phyloP scores from a whole-genome alignment of 1,140 invertebrate genomes.

The Ostrea denselamellosa region DNA sequence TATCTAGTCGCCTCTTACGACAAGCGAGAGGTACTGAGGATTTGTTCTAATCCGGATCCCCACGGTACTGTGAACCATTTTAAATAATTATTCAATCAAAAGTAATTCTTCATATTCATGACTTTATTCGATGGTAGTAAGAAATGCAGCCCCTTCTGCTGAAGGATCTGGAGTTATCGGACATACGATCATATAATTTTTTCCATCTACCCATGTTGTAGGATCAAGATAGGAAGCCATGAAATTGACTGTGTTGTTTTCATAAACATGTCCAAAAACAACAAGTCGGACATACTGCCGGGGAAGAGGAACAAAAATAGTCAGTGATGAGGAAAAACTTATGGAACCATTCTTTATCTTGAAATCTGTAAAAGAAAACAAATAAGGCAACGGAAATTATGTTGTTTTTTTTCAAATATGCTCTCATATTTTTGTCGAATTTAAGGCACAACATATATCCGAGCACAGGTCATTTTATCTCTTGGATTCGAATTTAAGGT shows the following conservation, averaged over 20 bases:
- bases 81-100: too few species aligned
- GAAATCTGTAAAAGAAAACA: conserved; percentile 2
- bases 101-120: not conserved
- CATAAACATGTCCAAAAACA: not conserved
- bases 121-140: not conserved
- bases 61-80: too few species aligned
- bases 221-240: not conserved
- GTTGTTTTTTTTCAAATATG: too few species aligned
- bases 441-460: too few species aligned
- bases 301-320: not conserved
- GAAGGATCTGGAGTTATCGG: not conserved
- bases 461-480: too few species aligned
- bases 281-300: not conserved
- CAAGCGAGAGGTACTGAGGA: too few species aligned
- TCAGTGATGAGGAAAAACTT: not conserved
- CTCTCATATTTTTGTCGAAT: too few species aligned
- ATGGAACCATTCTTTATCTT: not conserved
- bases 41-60: too few species aligned
- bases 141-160: not conserved
- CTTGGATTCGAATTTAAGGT: too few species aligned
- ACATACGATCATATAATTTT: not conserved
- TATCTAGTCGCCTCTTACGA: too few species aligned
- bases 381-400: too few species aligned
- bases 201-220: not conserved
- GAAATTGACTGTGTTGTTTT: conserved; percentile 18